phyloP scores from a whole-genome alignment of 2,797 vertebrate genomes.

The Orestias chungarensis region DNA sequence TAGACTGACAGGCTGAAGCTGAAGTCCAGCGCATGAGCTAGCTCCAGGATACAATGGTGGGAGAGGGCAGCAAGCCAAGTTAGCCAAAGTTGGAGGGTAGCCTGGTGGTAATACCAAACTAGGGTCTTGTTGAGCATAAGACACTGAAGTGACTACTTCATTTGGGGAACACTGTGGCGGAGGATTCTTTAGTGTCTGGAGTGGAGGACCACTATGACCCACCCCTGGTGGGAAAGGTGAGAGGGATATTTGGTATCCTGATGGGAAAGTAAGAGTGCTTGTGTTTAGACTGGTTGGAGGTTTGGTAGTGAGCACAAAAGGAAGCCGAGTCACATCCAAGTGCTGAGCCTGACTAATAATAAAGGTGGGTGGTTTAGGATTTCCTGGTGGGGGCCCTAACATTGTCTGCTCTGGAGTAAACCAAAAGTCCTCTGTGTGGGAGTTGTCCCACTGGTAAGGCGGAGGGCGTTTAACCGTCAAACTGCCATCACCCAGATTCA shows the following conservation, averaged over 20 bases:
- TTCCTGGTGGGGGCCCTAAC: constrained; percentile 81
- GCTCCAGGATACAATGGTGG: constrained; percentile 96
- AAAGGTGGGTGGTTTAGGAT: constrained; percentile 88
- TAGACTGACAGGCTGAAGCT: constrained; percentile 91
- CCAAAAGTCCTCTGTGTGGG: constrained; percentile 93
- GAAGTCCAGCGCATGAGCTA: constrained; percentile 91
- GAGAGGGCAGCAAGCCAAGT: constrained; percentile 91
- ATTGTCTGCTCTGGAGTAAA: constrained; percentile 92
- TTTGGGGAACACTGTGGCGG: constrained; percentile 85
- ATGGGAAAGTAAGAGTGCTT: constrained; percentile 86
- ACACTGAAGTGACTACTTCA: constrained; percentile 84
- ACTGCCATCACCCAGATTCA: constrained; percentile 78
- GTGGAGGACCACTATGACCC: constrained; percentile 79
- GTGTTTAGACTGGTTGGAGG: constrained; percentile 87
- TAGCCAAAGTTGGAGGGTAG: constrained; percentile 88
- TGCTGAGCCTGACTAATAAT: constrained; percentile 91
- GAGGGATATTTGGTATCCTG: constrained; percentile 89
- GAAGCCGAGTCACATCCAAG: constrained; percentile 89
- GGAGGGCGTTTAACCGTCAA: constrained; percentile 89
- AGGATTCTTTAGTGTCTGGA: constrained; percentile 86
- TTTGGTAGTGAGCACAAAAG: constrained; percentile 91
- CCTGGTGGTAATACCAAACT: constrained; percentile 87
- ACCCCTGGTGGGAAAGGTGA: constrained; percentile 86
- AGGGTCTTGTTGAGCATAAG: constrained; percentile 89
- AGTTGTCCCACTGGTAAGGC: constrained; percentile 95